Conservation (phyloP, 2,113 vertebrate genomes). For the Nothoprocta pentlandii region DNA sequence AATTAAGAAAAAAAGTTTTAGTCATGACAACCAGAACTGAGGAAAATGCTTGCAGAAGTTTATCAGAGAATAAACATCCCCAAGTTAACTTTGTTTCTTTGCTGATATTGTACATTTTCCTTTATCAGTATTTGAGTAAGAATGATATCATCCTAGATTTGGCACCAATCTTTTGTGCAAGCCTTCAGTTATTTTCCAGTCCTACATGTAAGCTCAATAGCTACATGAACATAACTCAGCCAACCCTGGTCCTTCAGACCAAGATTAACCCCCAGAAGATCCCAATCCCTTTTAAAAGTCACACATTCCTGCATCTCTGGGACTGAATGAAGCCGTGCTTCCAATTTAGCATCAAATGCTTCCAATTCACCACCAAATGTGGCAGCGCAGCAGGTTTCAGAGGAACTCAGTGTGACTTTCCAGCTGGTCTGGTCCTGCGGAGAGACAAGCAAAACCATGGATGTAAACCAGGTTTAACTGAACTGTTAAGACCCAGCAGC, state of each 20-base stretch:
- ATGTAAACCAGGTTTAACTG: neutral
- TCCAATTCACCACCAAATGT: neutral
- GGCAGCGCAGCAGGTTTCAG: neutral
- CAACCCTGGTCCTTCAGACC: neutral
- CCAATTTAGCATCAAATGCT: neutral
- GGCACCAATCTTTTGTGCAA: neutral
- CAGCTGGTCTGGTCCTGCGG: neutral
- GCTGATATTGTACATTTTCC: neutral
- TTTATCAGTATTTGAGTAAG: neutral
- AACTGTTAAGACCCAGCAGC: neutral
- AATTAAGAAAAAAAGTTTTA: neutral
- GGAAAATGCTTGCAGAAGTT: neutral
- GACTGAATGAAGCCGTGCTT: neutral
- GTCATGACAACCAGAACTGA: neutral
- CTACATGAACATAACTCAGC: neutral
- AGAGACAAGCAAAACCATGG: neutral
- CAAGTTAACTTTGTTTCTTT: neutral
- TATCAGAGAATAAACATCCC: conserved; percentile 12
- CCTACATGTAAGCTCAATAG: neutral
- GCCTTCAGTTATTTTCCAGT: neutral
- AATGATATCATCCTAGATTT: neutral
- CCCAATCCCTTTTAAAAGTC: neutral
- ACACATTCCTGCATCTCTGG: neutral
- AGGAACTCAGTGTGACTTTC: neutral
- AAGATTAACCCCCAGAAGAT: neutral